Percentiles rank a stretch among this genome's conserved stretches.
Evolutionary conservation across 2,113 vertebrate species (phyloP).

Genomic region (Mesitornis unicolor): DNA sequence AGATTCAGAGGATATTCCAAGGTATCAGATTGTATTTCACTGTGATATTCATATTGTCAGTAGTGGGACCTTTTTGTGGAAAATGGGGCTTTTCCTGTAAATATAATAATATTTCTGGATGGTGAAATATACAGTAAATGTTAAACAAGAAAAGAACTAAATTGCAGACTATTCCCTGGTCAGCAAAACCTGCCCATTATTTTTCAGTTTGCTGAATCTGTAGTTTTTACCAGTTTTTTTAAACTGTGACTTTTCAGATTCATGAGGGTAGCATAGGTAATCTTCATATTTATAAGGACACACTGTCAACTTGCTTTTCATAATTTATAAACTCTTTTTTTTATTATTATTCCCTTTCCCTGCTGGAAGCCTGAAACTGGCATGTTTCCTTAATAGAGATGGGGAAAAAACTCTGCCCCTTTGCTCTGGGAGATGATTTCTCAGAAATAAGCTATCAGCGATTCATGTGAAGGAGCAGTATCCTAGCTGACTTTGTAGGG

Average conservation of each 20-base stretch:
- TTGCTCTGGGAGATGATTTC: conserved; percentile 26
- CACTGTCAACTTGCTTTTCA: conserved; percentile 68
- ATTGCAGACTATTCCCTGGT: conserved; percentile 66
- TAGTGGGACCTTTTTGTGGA: conserved; percentile 51
- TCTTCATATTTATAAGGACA: conserved; percentile 74
- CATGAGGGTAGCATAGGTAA: conserved; percentile 59
- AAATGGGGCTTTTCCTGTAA: conserved; percentile 52
- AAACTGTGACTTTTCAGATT: conserved; percentile 67
- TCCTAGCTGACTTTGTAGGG: not conserved
- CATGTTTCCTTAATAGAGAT: conserved; percentile 45
- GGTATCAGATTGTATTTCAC: conserved; percentile 35
- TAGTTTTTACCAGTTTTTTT: conserved; percentile 48
- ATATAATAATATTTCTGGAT: conserved; percentile 63
- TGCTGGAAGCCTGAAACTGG: conserved; percentile 50
- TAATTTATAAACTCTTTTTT: conserved; percentile 68
- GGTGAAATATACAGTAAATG: conserved; percentile 55
- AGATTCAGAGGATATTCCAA: conserved; percentile 39
- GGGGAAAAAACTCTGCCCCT: not conserved
- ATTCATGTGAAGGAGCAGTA: not conserved
- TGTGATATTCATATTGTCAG: conserved; percentile 58
- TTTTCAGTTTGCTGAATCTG: conserved; percentile 70
- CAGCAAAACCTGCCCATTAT: conserved; percentile 70
- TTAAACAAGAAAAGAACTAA: conserved; percentile 63
- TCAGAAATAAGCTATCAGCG: conserved; percentile 16
- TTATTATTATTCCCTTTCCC: conserved; percentile 8